phyloP scores from a whole-genome alignment of 2,113 vertebrate species.

The Corythaeola cristata region DNA sequence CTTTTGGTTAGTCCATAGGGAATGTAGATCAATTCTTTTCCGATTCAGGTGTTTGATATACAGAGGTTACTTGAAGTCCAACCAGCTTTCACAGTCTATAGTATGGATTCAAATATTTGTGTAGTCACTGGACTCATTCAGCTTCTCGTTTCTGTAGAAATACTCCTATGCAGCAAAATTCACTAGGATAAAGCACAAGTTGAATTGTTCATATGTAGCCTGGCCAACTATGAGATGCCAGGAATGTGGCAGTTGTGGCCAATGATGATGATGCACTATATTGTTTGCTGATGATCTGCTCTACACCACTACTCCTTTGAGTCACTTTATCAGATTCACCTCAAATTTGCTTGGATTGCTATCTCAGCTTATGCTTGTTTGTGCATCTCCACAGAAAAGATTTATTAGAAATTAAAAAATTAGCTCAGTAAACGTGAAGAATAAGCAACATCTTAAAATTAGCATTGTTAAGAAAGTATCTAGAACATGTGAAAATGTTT shows the following conservation, averaged over 20 bases:
- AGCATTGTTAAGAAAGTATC: not conserved
- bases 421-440: not conserved
- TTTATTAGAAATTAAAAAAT: not conserved
- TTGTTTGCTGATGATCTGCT: not conserved
- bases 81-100: not conserved
- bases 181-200: not conserved
- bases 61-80: not conserved
- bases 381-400: not conserved
- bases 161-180: not conserved
- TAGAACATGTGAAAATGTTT: not conserved
- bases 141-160: not conserved
- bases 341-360: not conserved
- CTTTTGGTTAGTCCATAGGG: not conserved
- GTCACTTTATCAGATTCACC: not conserved
- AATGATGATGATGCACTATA: not conserved
- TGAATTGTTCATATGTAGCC: not conserved
- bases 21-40: not conserved
- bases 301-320: not conserved
- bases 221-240: not conserved
- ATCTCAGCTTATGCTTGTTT: not conserved
- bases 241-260: not conserved
- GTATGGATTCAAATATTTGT: not conserved
- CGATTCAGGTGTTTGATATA: not conserved
- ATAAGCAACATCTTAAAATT: not conserved
- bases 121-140: not conserved